phyloP scores from a whole-genome alignment of 2,888 invertebrate genomes.

The Drosophila phalerata region DNA sequence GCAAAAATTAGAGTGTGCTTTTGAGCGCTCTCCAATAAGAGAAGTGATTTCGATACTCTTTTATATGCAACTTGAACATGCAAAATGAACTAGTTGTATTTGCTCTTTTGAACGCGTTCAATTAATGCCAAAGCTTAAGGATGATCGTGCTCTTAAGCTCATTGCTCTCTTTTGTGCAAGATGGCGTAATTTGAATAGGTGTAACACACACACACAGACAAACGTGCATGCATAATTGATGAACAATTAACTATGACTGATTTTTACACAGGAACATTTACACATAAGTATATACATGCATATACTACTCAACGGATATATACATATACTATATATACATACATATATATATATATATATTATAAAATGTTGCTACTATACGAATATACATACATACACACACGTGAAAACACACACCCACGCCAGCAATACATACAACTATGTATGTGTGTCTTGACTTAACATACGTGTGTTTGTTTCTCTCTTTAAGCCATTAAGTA shows the following conservation, averaged over 20 bases:
- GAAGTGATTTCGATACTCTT: too few species aligned
- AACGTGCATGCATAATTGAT: constrained; percentile 48
- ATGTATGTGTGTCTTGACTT: constrained; percentile 9
- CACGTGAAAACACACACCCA: constrained; percentile 4
- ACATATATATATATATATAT: constrained; percentile 45
- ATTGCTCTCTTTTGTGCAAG: constrained; percentile 1
- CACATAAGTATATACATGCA: constrained; percentile 63
- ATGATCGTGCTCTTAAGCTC: constrained; percentile 3
- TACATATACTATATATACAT: constrained; percentile 36
- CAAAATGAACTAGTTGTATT: too few species aligned
- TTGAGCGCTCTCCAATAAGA: not conserved
- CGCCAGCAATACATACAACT: constrained; percentile 1
- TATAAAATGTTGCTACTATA: constrained; percentile 57
- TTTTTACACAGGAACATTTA: constrained; percentile 79
- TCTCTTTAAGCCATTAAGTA: constrained; percentile 36
- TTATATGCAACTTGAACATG: too few species aligned
- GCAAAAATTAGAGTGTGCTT: not conserved
- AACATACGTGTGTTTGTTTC: constrained; percentile 34
- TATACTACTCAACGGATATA: constrained; percentile 42
- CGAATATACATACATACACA: constrained; percentile 59
- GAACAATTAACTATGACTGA: constrained; percentile 81
- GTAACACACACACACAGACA: constrained; percentile 11
- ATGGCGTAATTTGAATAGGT: too few species aligned
- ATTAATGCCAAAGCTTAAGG: not conserved
- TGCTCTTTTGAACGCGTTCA: not conserved